A percentile compares a stretch with the other conserved stretches of the same genome.
phyloP scores from a whole-genome alignment of 2,888 invertebrate species.

The Cataglyphis livida region DNA sequence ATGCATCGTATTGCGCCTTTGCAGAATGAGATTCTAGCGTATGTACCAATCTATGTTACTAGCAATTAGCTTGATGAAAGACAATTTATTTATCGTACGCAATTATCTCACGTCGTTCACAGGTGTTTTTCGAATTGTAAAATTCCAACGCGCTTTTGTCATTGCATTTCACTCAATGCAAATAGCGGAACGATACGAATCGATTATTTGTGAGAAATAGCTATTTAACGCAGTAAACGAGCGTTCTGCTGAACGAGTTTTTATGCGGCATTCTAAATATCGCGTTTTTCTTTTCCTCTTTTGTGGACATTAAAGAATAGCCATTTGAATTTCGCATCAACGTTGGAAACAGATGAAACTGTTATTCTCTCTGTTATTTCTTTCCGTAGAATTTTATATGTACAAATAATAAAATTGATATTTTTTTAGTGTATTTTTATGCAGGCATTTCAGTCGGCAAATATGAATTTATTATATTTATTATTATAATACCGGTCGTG shows the following conservation, averaged over 20 bases:
- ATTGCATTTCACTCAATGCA: neutral
- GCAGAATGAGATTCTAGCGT: slow-evolving; percentile 31
- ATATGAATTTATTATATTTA: slow-evolving; percentile 36
- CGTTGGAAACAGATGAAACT: neutral
- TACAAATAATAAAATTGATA: slow-evolving; percentile 14
- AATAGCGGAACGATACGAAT: neutral
- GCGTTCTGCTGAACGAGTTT: neutral
- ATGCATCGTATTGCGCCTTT: slow-evolving; percentile 29
- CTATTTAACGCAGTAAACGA: neutral
- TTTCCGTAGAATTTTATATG: neutral
- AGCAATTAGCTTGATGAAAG: slow-evolving; percentile 47
- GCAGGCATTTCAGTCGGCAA: slow-evolving; percentile 7
- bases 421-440: neutral
- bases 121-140: neutral
- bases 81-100: slow-evolving; percentile 37
- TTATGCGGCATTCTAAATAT: neutral
- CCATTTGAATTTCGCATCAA: neutral
- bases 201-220: neutral
- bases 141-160: neutral
- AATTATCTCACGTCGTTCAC: neutral
- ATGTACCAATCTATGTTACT: slow-evolving; percentile 19
- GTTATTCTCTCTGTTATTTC: neutral
- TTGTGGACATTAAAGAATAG: slow-evolving; percentile 6
- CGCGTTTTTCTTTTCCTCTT: neutral
- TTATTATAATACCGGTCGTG: slow-evolving; percentile 11